These are phyloP conservation scores for Vannuccia rotundouncinata DNA, from an alignment of 2,888 invertebrate species.

Conservation along the genomic window DNA sequence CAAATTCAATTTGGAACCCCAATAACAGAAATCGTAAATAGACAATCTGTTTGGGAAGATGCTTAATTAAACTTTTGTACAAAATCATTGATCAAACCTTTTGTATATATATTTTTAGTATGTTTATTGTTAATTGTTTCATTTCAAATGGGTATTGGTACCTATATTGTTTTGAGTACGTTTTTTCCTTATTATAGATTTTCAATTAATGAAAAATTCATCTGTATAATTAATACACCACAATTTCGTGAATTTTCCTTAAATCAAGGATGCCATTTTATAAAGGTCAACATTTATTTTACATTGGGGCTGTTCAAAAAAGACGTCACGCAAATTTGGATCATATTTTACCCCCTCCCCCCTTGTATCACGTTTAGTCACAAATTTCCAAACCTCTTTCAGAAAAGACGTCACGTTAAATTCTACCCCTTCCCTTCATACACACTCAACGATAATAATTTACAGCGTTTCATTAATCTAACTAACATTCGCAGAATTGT, in stretches of 20 bases:
- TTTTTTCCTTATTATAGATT: neutral
- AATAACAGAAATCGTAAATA: neutral
- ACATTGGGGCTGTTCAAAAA: no score
- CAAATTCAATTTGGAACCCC: neutral
- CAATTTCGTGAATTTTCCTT: neutral
- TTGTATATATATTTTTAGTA: neutral
- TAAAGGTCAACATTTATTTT: neutral
- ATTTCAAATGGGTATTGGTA: neutral
- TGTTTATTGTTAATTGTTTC: neutral
- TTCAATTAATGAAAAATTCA: neutral
- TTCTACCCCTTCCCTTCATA: no score
- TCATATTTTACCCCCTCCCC: no score
- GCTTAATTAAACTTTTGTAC: conserved; percentile 7
- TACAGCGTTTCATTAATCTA: no score
- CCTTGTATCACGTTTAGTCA: no score
- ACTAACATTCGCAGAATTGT: no score
- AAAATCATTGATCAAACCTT: neutral
- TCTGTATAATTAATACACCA: neutral
- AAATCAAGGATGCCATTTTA: neutral
- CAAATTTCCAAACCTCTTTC: no score
- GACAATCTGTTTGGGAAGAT: conserved; percentile 12
- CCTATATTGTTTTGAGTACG: neutral
- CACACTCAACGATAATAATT: no score
- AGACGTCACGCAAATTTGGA: no score
- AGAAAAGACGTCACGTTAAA: no score